Evolutionary conservation across 64 coral and sea anemone genomes (phyloP).

Genomic region (Montipora capricornis): DNA sequence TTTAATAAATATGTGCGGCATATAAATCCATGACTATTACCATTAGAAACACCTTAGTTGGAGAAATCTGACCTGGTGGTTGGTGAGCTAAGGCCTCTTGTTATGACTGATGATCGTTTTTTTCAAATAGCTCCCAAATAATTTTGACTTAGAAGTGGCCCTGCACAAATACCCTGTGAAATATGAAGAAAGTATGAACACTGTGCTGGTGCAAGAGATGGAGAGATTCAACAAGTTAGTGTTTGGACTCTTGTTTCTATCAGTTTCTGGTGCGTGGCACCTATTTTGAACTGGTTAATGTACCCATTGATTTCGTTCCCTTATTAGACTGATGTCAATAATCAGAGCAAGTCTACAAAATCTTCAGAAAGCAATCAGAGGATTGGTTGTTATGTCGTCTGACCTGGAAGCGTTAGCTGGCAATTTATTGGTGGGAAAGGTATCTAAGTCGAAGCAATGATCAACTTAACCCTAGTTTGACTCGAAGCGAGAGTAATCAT

Average conservation of each 20-base stretch:
- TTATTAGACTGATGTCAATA: slow-evolving; percentile 85
- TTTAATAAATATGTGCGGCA: no score
- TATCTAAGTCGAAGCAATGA: not conserved
- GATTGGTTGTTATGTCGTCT: slow-evolving; percentile 96
- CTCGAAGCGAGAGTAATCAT: no score
- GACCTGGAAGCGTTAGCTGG: slow-evolving; percentile 91
- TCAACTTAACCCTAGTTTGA: no score
- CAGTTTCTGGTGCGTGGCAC: no score
- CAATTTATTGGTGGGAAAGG: slow-evolving; percentile 94
- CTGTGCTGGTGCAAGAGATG: slow-evolving; percentile 99
- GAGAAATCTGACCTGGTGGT: no score
- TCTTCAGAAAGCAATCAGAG: slow-evolving; percentile 96
- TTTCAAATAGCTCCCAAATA: slow-evolving; percentile 80
- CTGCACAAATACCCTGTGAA: slow-evolving; percentile 89
- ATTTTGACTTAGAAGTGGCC: slow-evolving; percentile 92
- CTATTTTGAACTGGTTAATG: no score
- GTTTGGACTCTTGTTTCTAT: no score
- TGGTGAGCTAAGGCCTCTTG: no score
- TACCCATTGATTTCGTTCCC: not conserved
- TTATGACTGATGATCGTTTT: not conserved
- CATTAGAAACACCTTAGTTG: no score
- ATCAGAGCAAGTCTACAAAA: slow-evolving; percentile 96
- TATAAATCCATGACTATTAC: no score
- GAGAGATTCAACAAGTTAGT: slow-evolving; percentile 99
- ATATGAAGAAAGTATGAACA: slow-evolving; percentile 99